A percentile compares a stretch with the other conserved stretches of the same genome.
Evolutionary conservation across 2,888 invertebrate species (phyloP).

Genomic region (Tinea pellionella): DNA sequence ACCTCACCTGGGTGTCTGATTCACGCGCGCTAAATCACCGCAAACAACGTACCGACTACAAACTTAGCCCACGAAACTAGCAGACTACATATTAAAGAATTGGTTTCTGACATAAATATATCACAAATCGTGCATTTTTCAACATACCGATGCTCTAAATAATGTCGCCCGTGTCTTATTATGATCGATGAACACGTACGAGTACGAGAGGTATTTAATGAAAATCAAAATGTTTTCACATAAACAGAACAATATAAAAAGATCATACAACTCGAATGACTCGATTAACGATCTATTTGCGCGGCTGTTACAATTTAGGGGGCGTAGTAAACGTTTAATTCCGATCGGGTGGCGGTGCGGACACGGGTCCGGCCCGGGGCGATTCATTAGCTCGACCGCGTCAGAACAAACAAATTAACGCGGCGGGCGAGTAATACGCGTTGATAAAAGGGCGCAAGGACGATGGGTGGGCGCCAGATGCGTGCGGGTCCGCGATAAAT

Average conservation of each 20-base stretch:
- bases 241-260: neutral
- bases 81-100: neutral
- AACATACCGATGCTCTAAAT: no score
- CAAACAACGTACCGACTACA: slow-evolving; percentile 35
- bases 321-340: slow-evolving; percentile 57
- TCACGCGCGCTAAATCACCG: slow-evolving; percentile 61
- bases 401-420: slow-evolving; percentile 68
- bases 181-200: no score
- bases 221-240: neutral
- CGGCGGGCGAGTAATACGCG: slow-evolving; percentile 55
- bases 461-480: slow-evolving; percentile 55
- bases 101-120: neutral
- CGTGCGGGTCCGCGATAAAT: slow-evolving; percentile 34
- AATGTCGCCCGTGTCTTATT: no score
- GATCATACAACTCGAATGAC: neutral
- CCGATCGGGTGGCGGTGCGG: slow-evolving; percentile 31
- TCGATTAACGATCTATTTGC: slow-evolving; percentile 59
- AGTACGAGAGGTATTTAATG: no score
- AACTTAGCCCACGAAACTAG: neutral
- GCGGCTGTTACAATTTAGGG: slow-evolving; percentile 49
- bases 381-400: slow-evolving; percentile 65
- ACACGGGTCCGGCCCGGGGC: slow-evolving; percentile 58
- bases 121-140: neutral
- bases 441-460: slow-evolving; percentile 26
- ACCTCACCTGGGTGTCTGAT: slow-evolving; percentile 66